Evolutionary conservation across 2,888 invertebrate species (phyloP).

Genomic region (Deilephila porcellus): DNA sequence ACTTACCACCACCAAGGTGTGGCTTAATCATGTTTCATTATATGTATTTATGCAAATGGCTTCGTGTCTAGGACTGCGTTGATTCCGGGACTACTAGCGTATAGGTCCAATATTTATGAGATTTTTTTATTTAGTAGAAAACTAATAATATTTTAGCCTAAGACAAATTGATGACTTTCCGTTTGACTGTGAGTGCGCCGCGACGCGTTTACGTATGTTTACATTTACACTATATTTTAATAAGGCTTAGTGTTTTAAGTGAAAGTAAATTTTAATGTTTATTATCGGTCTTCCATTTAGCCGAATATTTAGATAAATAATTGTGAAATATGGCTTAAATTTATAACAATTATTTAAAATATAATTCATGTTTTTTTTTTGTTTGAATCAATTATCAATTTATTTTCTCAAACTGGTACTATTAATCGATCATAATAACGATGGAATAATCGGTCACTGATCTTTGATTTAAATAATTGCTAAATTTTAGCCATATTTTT

Average conservation of each 20-base stretch:
- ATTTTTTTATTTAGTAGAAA: slow-evolving; percentile 36
- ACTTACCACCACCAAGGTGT: no score
- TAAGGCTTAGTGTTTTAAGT: slow-evolving; percentile 30
- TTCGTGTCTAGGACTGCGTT: background rate
- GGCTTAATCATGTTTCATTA: background rate
- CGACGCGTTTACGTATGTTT: slow-evolving; percentile 82
- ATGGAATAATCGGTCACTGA: no score
- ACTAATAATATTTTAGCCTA: slow-evolving; percentile 38
- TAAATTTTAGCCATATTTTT: slow-evolving; percentile 14
- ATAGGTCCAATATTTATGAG: slow-evolving; percentile 31
- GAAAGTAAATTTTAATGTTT: slow-evolving; percentile 17
- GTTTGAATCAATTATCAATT: background rate
- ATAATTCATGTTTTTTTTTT: background rate
- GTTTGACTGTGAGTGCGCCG: slow-evolving; percentile 63
- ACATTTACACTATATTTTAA: slow-evolving; percentile 54
- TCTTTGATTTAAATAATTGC: background rate
- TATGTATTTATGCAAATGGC: background rate
- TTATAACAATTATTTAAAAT: background rate
- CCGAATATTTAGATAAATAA: slow-evolving; percentile 34
- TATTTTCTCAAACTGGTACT: background rate
- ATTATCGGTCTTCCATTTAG: slow-evolving; percentile 39
- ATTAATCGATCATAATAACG: background rate
- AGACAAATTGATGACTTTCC: slow-evolving; percentile 64
- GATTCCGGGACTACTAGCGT: background rate
- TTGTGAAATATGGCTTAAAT: slow-evolving; percentile 39